phyloP scores from a whole-genome alignment of 1,140 invertebrate genomes.

The Meloidogyne floridensis region DNA sequence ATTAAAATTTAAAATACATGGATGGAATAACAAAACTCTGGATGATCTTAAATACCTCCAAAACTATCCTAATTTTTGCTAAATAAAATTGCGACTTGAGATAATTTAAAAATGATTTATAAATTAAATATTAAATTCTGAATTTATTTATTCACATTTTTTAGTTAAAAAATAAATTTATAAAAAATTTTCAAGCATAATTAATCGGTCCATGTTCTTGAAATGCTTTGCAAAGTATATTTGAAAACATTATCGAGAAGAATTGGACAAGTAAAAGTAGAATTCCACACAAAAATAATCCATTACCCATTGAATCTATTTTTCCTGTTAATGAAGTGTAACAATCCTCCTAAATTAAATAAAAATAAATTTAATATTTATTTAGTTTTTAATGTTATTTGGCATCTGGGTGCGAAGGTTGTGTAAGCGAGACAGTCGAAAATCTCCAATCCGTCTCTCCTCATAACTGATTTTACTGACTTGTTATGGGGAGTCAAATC shows the following conservation, averaged over 20 bases:
- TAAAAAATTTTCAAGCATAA: constrained; percentile 46
- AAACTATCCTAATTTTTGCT: no score
- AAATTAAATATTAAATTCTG: constrained; percentile 18
- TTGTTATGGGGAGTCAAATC: no score
- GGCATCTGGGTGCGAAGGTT: no score
- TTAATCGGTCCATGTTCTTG: constrained; percentile 58
- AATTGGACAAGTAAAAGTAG: constrained; percentile 56
- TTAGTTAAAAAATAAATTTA: not conserved
- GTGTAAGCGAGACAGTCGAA: no score
- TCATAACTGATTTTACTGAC: no score
- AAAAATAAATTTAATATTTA: constrained; percentile 2
- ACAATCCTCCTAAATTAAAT: constrained; percentile 50
- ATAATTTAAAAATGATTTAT: not conserved
- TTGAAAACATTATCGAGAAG: constrained; percentile 60
- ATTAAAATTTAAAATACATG: no score
- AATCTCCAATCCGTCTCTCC: no score
- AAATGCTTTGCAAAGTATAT: constrained; percentile 58
- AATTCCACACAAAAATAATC: constrained; percentile 50
- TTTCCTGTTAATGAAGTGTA: constrained; percentile 50
- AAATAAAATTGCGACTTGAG: no score
- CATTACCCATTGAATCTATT: constrained; percentile 49
- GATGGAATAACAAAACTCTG: no score
- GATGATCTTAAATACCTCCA: no score
- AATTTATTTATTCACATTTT: not conserved
- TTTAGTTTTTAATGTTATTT: no score